These are phyloP conservation scores for Eupithecia pulchellata DNA, from an alignment of 2,888 invertebrate genomes.

Conservation along the genomic window DNA sequence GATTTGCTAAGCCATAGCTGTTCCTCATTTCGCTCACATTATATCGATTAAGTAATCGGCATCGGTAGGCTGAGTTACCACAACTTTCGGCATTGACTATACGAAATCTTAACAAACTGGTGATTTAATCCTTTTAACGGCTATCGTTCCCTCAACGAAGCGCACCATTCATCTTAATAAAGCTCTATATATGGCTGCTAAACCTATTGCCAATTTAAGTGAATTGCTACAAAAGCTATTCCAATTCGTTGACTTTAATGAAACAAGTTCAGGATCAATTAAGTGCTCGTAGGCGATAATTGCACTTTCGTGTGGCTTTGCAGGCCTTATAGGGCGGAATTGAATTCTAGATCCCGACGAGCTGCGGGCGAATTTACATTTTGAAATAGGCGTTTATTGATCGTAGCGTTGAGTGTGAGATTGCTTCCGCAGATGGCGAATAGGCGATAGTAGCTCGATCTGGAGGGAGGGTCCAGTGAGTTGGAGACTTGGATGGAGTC, in stretches of 20 bases:
- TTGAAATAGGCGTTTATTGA: constrained; percentile 31
- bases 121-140: constrained; percentile 39
- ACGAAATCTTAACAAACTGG: constrained; percentile 31
- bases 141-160: constrained; percentile 33
- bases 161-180: constrained; percentile 41
- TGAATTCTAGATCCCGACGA: constrained; percentile 39
- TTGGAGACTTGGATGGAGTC: constrained; percentile 43
- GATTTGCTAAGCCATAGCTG: constrained; percentile 22
- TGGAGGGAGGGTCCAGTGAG: constrained; percentile 44
- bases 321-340: constrained; percentile 43
- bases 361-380: constrained; percentile 35
- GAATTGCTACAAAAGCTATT: constrained; percentile 53
- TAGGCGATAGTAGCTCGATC: constrained; percentile 45
- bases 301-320: constrained; percentile 55
- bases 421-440: constrained; percentile 43
- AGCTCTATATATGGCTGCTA: constrained; percentile 38
- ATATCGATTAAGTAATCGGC: constrained; percentile 51
- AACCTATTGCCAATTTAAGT: constrained; percentile 41
- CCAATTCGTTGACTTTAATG: constrained; percentile 55
- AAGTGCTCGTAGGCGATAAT: constrained; percentile 56
- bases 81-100: constrained; percentile 45
- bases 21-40: constrained; percentile 47
- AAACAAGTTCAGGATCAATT: constrained; percentile 58
- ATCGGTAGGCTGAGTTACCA: constrained; percentile 52
- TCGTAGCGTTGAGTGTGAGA: constrained; percentile 30